Conservation (phyloP, 1,140 invertebrate genomes). For the Heliconius himera region DNA sequence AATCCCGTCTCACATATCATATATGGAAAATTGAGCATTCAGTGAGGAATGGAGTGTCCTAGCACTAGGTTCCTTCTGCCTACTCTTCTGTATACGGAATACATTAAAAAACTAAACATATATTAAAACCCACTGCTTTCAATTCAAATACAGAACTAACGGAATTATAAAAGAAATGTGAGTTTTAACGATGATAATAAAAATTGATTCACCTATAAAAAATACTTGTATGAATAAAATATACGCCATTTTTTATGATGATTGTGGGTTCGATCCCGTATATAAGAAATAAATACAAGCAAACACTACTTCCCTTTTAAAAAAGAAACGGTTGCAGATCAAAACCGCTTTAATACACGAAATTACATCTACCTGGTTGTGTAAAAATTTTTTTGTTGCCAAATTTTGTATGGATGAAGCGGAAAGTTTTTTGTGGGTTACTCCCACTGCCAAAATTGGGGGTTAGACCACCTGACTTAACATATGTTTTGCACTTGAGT, state of each 20-base stretch:
- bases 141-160: constrained; percentile 64
- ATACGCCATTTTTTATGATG: background rate
- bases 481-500: constrained; percentile 53
- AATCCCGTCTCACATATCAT: too few relatives aligned
- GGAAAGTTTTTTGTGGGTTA: background rate
- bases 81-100: too few relatives aligned
- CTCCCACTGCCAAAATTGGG: constrained; percentile 43
- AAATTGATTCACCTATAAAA: constrained; percentile 5
- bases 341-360: background rate
- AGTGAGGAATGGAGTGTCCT: too few relatives aligned
- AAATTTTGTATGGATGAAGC: background rate
- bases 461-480: constrained; percentile 54
- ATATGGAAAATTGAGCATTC: too few relatives aligned
- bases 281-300: too few relatives aligned
- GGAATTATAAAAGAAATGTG: constrained; percentile 52
- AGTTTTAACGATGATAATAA: constrained; percentile 39
- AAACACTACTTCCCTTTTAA: background rate
- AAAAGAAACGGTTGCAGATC: background rate
- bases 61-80: too few relatives aligned
- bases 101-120: background rate
- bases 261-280: background rate
- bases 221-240: background rate
- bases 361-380: background rate
- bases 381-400: background rate
- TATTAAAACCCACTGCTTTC: constrained; percentile 62